Conservation (phyloP, 2,888 invertebrate genomes). For the Athalia circularis region DNA sequence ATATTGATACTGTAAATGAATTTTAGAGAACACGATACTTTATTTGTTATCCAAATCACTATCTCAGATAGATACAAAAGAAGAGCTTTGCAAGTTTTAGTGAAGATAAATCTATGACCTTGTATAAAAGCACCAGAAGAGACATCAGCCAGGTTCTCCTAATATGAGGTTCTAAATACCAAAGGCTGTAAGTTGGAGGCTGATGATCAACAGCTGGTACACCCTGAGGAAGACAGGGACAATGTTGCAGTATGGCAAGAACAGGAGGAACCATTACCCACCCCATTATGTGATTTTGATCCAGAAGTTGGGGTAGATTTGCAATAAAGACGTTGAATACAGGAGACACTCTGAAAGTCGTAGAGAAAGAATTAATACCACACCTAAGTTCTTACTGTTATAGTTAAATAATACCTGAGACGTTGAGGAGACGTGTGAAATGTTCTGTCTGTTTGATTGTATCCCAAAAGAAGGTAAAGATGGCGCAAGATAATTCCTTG, state of each 20-base stretch:
- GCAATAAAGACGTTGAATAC: slow-evolving; percentile 97
- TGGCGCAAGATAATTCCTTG: slow-evolving; percentile 94
- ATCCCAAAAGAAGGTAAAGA: slow-evolving; percentile 93
- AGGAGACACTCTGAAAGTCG: slow-evolving; percentile 84
- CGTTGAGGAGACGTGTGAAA: slow-evolving; percentile 93
- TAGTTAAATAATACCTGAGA: slow-evolving; percentile 79
- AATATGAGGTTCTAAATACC: slow-evolving; percentile 90
- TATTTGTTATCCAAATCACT: not conserved
- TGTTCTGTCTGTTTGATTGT: slow-evolving; percentile 91
- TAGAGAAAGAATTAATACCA: slow-evolving; percentile 25
- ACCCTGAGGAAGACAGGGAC: slow-evolving; percentile 85
- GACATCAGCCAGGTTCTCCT: slow-evolving; percentile 96
- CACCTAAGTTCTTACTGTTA: slow-evolving; percentile 12
- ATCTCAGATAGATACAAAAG: not conserved
- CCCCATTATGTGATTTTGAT: slow-evolving; percentile 97
- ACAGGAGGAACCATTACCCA: slow-evolving; percentile 91
- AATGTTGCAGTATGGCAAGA: slow-evolving; percentile 86
- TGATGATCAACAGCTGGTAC: slow-evolving; percentile 77
- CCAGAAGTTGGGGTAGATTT: slow-evolving; percentile 94
- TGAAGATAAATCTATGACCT: slow-evolving; percentile 77
- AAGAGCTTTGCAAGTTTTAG: not conserved
- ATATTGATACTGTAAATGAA: slow-evolving; percentile 82
- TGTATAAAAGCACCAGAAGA: slow-evolving; percentile 94
- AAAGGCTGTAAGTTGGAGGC: slow-evolving; percentile 88
- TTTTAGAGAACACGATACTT: not conserved